Evolutionary conservation across 2,797 vertebrate genomes (phyloP).

Genomic region (Nyctibius grandis): DNA sequence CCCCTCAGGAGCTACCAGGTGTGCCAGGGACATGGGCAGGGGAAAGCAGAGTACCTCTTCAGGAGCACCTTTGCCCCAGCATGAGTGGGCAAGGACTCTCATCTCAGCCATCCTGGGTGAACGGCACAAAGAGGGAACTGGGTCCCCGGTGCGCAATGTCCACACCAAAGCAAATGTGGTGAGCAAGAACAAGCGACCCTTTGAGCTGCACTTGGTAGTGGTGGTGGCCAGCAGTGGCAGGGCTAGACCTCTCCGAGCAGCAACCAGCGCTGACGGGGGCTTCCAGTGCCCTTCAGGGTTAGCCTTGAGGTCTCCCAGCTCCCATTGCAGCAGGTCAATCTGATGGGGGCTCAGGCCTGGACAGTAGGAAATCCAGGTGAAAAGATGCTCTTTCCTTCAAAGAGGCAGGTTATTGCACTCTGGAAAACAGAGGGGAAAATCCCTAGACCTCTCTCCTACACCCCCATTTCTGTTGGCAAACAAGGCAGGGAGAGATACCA

Average conservation of each 20-base stretch:
- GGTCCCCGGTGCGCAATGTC: too few relatives aligned
- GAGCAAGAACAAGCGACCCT: accelerated
- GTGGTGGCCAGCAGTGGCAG: not conserved
- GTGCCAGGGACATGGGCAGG: not conserved
- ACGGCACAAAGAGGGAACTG: not conserved
- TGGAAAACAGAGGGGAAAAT: not conserved
- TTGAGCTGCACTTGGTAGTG: accelerated
- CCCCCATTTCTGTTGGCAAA: not conserved
- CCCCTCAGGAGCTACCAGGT: not conserved
- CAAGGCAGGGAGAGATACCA: not conserved
- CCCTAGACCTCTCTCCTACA: not conserved
- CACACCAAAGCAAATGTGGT: not conserved
- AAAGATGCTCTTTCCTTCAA: not conserved
- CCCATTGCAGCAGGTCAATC: not conserved
- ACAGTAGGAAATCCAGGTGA: not conserved
- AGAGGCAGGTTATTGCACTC: not conserved
- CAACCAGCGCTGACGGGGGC: not conserved
- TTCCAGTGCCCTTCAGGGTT: not conserved
- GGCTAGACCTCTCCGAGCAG: not conserved
- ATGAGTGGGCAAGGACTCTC: not conserved
- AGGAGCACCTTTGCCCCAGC: not conserved
- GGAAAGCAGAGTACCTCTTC: not conserved
- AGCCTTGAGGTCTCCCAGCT: not conserved
- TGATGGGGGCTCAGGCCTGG: not conserved
- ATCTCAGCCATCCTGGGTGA: not conserved